phyloP scores from a whole-genome alignment of 2,888 invertebrate genomes.

The Tetragonisca angustula region DNA sequence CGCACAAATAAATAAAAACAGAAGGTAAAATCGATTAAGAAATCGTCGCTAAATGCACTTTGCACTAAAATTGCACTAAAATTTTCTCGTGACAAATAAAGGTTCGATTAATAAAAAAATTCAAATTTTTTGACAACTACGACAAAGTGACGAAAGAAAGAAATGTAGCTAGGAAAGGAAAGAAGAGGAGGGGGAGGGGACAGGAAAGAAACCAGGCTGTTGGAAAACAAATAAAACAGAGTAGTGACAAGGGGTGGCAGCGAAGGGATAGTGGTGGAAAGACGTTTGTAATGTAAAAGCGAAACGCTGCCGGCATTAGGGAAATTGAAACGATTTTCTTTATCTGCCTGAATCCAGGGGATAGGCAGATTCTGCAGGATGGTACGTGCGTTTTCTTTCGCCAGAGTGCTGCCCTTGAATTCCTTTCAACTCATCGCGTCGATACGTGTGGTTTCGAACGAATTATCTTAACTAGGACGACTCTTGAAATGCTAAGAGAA shows the following conservation, averaged over 20 bases:
- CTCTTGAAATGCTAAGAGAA: no score
- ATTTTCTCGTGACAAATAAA: no score
- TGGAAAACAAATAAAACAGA: slow-evolving; percentile 66
- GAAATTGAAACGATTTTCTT: slow-evolving; percentile 82
- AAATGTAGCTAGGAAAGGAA: neutral
- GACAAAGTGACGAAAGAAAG: neutral
- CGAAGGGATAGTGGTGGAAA: slow-evolving; percentile 8
- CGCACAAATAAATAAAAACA: no score
- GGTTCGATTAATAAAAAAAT: no score
- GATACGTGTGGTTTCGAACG: neutral
- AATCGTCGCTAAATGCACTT: no score
- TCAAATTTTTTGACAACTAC: no score
- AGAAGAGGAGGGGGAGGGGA: no score
- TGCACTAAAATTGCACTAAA: no score
- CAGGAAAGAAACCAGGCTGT: slow-evolving; percentile 8
- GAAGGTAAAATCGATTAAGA: no score
- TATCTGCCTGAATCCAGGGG: slow-evolving; percentile 66
- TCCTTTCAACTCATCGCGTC: slow-evolving; percentile 33
- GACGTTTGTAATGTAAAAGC: slow-evolving; percentile 73
- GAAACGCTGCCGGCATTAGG: slow-evolving; percentile 79
- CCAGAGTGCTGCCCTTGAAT: slow-evolving; percentile 14
- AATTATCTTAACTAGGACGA: no score
- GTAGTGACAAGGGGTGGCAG: slow-evolving; percentile 31
- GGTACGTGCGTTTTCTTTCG: slow-evolving; percentile 19
- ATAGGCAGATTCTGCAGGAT: slow-evolving; percentile 31